phyloP scores from a whole-genome alignment of 2,113 vertebrate genomes.

The Rhinopomastus cyanomelas region DNA sequence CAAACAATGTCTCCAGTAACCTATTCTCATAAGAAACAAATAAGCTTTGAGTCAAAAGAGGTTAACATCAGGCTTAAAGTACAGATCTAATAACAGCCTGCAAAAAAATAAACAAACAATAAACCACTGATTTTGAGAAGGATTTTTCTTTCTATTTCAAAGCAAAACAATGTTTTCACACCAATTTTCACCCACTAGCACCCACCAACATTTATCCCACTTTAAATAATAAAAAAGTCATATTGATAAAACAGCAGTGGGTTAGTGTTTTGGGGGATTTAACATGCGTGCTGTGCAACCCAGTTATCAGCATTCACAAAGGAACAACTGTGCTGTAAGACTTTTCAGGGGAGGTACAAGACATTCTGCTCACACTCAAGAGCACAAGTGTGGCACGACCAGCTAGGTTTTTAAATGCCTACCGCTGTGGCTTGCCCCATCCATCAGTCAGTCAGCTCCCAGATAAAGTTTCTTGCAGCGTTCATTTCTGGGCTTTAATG shows the following conservation, averaged over 20 bases:
- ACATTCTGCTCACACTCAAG: background rate
- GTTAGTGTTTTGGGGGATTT: background rate
- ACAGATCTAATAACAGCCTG: background rate
- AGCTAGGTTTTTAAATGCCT: slow-evolving; percentile 30
- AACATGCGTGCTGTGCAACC: background rate
- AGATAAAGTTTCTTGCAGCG: slow-evolving; percentile 34
- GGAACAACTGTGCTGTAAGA: background rate
- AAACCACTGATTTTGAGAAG: background rate
- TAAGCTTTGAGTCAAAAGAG: background rate
- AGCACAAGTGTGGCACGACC: background rate
- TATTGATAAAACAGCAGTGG: background rate
- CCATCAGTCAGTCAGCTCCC: slow-evolving; percentile 23
- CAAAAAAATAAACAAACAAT: background rate
- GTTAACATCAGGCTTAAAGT: background rate
- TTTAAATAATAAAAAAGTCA: background rate
- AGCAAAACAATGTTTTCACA: background rate
- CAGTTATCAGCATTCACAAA: background rate
- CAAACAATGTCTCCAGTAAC: background rate
- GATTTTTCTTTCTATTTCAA: background rate
- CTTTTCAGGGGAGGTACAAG: background rate
- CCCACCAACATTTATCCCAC: background rate
- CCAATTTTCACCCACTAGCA: background rate
- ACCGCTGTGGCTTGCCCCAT: background rate
- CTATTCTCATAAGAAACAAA: background rate
- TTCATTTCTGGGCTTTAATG: slow-evolving; percentile 16